Base-by-base conservation (phyloP, 2,113 vertebrate genomes). In the Dissostichus mawsoni region DNA sequence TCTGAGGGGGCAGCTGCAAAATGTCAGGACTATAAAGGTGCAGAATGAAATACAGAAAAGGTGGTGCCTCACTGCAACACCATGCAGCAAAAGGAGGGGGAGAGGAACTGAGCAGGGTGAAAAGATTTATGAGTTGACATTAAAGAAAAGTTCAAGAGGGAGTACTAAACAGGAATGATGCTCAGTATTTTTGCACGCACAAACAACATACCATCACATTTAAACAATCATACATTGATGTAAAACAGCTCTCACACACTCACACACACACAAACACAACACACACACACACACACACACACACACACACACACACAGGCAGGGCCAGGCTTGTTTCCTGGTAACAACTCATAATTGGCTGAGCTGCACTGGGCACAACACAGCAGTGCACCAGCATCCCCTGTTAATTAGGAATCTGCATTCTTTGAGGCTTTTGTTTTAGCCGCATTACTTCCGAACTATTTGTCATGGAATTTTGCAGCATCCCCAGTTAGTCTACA, bases 401-500 rank as follows among this genome's bases (percentile, higher is more conserved):
- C 67, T 65, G 76, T 89, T 92, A 90, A 94, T 93, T 93, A 92
- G 84, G 77, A 94, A 89, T 83, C 85, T 87, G 93, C 89, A 90
- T 91, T 91, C 91, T 94, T 92, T 91, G 57, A 86, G 87, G 76
- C 92, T 90, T 93, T 94, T 94, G 92, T 94, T 93, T 93, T 66
- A 86, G 78, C 78, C 83, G 50, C 92, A 95, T 95, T 95, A 95
- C 88, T 95, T 95, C 93, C 89, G 93, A 94, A 94, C 94, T 94
- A 95, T 93, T 95, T 95, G 92, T 94, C 90, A 92, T 1, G 90
- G 94, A 93, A 94, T 95, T 90, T 90, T 83, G 77, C 91, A 90
- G 88, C 92, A 89, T 85, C 80, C 78, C 67, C 71, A 47, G 75
- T 73, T 75, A 50, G 69, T 63, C 77, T 80, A 78, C 73, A 81